Evolutionary conservation across 2,113 vertebrate species (phyloP).

Genomic region (Xiphophorus couchianus): DNA sequence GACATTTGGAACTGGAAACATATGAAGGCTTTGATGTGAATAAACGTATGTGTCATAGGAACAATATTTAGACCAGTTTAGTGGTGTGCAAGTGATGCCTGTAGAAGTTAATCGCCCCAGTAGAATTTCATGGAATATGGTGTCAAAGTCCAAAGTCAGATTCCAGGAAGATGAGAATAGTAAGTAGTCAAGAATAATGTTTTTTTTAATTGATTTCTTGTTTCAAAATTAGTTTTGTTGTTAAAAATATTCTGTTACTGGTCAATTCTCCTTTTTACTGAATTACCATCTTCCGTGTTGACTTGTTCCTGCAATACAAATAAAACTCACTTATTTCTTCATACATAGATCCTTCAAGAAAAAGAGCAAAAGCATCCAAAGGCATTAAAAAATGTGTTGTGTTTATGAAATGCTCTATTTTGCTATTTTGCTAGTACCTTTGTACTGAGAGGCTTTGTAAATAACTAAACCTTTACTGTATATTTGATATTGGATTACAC

Average conservation of each 20-base stretch:
- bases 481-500: conserved; percentile 32
- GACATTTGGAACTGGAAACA: background rate
- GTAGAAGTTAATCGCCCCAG: background rate
- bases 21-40: background rate
- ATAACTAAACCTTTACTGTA: conserved; percentile 8
- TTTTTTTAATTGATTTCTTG: background rate
- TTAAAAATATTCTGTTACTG: background rate
- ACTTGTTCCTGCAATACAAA: conserved; percentile 42
- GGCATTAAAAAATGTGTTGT: background rate
- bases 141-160: background rate
- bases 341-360: background rate
- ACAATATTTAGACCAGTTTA: background rate
- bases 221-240: background rate
- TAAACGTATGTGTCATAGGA: background rate
- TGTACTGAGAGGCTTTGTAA: background rate
- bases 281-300: conserved; percentile 13
- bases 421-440: no score
- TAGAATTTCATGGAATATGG: background rate
- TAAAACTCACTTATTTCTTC: conserved; percentile 4
- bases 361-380: background rate
- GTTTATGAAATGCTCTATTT: background rate
- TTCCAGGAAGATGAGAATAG: no score
- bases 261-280: conserved; percentile 11
- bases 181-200: background rate
- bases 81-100: background rate